phyloP scores from a whole-genome alignment of 2,113 vertebrate species.

The Plecotus auritus region DNA sequence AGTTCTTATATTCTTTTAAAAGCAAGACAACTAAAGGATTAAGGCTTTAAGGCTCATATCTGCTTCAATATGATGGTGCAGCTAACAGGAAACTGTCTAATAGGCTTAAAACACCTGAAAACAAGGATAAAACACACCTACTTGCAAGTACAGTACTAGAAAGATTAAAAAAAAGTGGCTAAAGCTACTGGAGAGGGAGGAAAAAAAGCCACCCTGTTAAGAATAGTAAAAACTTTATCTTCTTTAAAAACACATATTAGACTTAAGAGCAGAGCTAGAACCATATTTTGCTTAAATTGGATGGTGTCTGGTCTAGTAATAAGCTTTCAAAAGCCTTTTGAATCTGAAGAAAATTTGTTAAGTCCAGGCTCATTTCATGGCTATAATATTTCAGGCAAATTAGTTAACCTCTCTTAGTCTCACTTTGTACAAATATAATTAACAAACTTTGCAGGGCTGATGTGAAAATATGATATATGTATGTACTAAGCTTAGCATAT shows the following conservation, averaged over 20 bases:
- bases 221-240: background rate
- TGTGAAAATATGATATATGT: background rate
- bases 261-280: background rate
- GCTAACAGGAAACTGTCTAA: background rate
- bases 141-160: background rate
- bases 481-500: background rate
- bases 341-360: background rate
- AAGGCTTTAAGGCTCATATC: background rate
- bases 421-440: background rate
- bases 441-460: background rate
- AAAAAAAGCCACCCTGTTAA: background rate
- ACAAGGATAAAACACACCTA: background rate
- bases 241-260: conserved; percentile 6
- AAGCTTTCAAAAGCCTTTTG: background rate
- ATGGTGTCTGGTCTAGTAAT: background rate
- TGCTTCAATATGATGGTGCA: background rate
- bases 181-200: background rate
- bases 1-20: background rate
- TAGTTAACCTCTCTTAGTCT: background rate
- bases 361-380: background rate
- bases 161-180: background rate
- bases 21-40: background rate
- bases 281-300: background rate
- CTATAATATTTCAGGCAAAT: background rate
- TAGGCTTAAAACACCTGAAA: background rate